Conservation (phyloP, 2,113 vertebrate species). For the Capreolus pygargus region DNA sequence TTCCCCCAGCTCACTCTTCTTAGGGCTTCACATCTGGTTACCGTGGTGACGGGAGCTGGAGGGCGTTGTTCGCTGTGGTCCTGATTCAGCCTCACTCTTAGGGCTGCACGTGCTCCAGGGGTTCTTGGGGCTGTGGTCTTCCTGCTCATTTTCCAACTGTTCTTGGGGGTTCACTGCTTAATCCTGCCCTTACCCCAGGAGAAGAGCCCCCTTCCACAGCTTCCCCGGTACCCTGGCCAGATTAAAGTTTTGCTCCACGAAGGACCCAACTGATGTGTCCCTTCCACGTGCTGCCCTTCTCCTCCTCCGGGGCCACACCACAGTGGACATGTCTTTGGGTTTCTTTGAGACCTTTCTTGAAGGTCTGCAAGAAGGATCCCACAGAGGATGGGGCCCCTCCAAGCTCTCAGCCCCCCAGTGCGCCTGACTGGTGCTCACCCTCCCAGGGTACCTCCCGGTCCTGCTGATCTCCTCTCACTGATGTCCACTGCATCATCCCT, state of each 20-base stretch:
- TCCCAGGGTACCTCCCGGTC: accelerated
- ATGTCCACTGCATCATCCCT: accelerated
- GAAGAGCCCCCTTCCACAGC: too few species aligned
- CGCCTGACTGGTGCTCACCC: accelerated
- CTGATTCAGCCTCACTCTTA: background rate
- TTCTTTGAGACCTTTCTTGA: background rate
- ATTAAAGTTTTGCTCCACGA: too few species aligned
- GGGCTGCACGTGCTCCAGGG: background rate
- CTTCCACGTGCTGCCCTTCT: accelerated
- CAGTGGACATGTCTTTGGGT: background rate
- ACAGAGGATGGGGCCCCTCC: accelerated
- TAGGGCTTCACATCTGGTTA: background rate
- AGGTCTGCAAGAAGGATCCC: background rate
- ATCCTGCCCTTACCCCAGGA: too few species aligned
- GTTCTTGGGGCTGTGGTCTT: background rate
- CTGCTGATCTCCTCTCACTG: accelerated
- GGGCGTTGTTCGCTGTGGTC: accelerated
- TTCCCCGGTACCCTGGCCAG: background rate
- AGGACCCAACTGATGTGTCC: background rate
- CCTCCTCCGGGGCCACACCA: background rate
- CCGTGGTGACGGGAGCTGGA: background rate
- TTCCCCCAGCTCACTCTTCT: too few species aligned
- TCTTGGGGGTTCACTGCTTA: background rate
- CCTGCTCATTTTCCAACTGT: background rate
- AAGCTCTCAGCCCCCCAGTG: accelerated